These are phyloP conservation scores for Melanocharis versteri DNA, from an alignment of 2,113 vertebrate species.

Conservation along the genomic window DNA sequence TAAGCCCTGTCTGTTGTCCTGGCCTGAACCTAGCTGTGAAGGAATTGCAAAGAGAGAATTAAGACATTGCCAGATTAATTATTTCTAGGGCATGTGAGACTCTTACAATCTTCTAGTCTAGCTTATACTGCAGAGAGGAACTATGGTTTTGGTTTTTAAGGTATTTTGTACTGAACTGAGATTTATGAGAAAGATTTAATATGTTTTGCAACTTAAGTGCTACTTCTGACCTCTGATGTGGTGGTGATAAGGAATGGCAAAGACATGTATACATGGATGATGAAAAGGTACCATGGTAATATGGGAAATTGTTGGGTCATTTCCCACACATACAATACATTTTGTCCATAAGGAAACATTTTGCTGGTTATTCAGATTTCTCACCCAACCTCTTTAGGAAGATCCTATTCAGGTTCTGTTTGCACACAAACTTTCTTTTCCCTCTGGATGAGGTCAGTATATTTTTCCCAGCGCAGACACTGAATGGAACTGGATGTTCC, in stretches of 20 bases:
- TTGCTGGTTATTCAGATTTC: background rate
- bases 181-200: background rate
- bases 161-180: background rate
- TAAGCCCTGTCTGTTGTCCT: conserved; percentile 37
- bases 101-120: background rate
- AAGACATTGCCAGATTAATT: conserved; percentile 15
- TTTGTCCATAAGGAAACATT: background rate
- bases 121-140: background rate
- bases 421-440: background rate
- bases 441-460: background rate
- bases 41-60: background rate
- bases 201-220: background rate
- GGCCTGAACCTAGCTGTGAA: background rate
- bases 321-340: rapidly evolving
- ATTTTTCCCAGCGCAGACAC: background rate
- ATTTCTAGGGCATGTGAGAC: background rate
- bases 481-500: background rate
- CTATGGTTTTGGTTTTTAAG: background rate
- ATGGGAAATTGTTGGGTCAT: background rate
- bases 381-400: background rate
- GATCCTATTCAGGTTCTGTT: background rate
- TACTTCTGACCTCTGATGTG: background rate
- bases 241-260: background rate
- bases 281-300: background rate
- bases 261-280: background rate